Percentiles rank a stretch among this genome's conserved stretches.
phyloP scores from a whole-genome alignment of 2,797 vertebrate genomes.

The Prionace glauca region DNA sequence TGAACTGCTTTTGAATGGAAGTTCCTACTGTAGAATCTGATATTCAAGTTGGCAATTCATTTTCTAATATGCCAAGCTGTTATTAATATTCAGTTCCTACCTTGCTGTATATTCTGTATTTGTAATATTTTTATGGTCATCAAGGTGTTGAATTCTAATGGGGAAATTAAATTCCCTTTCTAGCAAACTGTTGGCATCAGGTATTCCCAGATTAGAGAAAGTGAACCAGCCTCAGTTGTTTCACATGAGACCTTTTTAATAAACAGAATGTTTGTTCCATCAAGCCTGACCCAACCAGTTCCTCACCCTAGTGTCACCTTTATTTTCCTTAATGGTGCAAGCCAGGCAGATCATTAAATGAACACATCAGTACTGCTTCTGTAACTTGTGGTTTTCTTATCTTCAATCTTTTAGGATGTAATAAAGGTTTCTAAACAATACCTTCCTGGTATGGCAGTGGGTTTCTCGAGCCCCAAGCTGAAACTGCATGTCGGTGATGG shows the following conservation, averaged over 20 bases:
- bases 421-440: constrained; percentile 92
- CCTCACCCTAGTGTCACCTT: background rate
- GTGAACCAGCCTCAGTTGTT: background rate
- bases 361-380: too few relatives aligned
- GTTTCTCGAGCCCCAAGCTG: constrained; percentile 87
- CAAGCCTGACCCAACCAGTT: background rate
- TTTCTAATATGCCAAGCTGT: background rate
- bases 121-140: background rate
- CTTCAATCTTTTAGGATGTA: constrained; percentile 69
- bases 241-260: background rate
- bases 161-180: background rate
- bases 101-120: background rate
- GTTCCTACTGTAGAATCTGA: background rate
- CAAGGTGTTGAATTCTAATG: background rate
- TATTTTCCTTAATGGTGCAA: background rate
- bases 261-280: background rate
- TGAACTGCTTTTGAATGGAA: background rate
- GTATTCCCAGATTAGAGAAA: background rate
- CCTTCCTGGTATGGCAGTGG: constrained; percentile 89
- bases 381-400: constrained; percentile 36
- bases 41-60: background rate
- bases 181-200: background rate
- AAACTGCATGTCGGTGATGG: constrained; percentile 88
- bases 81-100: background rate
- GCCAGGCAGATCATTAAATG: background rate